Conservation (phyloP, 2,888 invertebrate species). For the Dascillus cervinus region DNA sequence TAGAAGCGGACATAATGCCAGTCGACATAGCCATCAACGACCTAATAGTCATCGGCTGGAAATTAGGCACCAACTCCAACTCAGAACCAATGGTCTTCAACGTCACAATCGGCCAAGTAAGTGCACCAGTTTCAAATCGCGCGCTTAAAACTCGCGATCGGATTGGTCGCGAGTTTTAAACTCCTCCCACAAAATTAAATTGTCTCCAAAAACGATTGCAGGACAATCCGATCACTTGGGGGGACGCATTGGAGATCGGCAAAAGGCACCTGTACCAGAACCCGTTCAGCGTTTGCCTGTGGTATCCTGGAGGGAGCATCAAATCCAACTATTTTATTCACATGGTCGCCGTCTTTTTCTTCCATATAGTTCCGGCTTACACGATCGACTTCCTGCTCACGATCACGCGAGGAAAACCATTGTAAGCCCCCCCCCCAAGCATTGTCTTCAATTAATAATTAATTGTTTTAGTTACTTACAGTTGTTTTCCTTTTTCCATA, state of each 20-base stretch:
- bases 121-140: conserved; percentile 2
- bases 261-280: conserved; percentile 54
- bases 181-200: conserved; percentile 1
- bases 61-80: conserved; percentile 39
- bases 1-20: conserved; percentile 63
- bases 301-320: conserved; percentile 71
- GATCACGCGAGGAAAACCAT: conserved; percentile 64
- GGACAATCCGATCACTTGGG: conserved; percentile 80
- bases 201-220: too few species aligned
- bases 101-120: conserved; percentile 32
- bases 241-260: conserved; percentile 63
- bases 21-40: conserved; percentile 76
- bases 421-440: too few species aligned
- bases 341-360: conserved; percentile 57
- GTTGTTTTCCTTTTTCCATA: too few species aligned
- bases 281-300: conserved; percentile 69
- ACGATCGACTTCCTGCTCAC: conserved; percentile 62
- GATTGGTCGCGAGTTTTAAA: not conserved
- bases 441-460: too few species aligned
- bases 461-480: too few species aligned
- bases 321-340: conserved; percentile 62
- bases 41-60: conserved; percentile 67
- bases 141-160: not conserved
- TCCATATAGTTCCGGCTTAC: conserved; percentile 72
- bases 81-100: conserved; percentile 32